Conservation (phyloP, 2,888 invertebrate genomes). For the Psylliodes chrysocephalus region DNA sequence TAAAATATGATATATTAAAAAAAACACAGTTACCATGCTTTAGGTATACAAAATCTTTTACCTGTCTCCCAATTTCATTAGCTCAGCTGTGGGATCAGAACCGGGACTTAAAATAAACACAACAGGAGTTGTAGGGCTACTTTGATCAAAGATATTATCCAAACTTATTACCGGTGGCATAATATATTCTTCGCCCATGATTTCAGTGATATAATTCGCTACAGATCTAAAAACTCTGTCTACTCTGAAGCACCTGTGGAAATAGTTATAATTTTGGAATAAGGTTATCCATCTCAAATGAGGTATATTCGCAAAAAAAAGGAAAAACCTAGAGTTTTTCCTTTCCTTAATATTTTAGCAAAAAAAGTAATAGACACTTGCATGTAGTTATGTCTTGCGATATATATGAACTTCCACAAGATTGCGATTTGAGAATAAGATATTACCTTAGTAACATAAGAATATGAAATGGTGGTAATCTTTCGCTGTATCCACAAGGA, state of each 20-base stretch:
- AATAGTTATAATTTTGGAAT: too few relatives aligned
- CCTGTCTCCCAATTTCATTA: constrained; percentile 81
- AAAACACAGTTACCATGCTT: not conserved
- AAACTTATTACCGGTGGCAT: constrained; percentile 89
- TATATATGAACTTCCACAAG: too few relatives aligned
- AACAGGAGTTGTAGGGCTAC: constrained; percentile 84
- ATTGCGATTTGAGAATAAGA: constrained; percentile 48
- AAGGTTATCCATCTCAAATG: too few relatives aligned
- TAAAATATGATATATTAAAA: constrained; percentile 39
- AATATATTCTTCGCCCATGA: constrained; percentile 89
- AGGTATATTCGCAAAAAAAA: too few relatives aligned
- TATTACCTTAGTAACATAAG: constrained; percentile 76
- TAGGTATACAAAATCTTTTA: constrained; percentile 18
- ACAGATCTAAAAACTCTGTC: constrained; percentile 90
- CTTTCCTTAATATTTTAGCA: too few relatives aligned
- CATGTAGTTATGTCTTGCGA: too few relatives aligned
- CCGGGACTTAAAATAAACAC: constrained; percentile 95
- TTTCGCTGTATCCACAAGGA: constrained; percentile 77
- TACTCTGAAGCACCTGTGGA: constrained; percentile 81
- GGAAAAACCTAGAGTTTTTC: too few relatives aligned
- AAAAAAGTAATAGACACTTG: too few relatives aligned
- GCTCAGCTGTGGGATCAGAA: constrained; percentile 89
- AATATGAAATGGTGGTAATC: constrained; percentile 73
- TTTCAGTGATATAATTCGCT: constrained; percentile 81
- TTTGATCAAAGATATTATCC: constrained; percentile 86